Conservation (phyloP, 2,113 vertebrate species). For the Nettapus auritus region DNA sequence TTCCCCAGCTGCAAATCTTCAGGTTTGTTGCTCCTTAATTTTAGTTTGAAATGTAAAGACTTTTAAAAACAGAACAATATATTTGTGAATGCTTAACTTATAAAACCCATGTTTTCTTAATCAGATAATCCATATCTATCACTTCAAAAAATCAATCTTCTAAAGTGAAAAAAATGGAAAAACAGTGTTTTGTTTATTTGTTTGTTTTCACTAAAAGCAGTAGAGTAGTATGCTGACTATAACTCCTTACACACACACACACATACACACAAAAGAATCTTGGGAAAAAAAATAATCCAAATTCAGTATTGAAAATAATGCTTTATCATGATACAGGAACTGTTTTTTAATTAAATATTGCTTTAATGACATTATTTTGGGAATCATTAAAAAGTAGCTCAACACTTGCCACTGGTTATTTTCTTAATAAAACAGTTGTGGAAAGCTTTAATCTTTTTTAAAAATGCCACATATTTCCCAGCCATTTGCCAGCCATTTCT, state of each 20-base stretch:
- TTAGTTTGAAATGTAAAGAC: neutral
- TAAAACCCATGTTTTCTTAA: neutral
- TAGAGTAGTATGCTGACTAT: neutral
- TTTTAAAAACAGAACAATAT: neutral
- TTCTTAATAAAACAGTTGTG: constrained; percentile 16
- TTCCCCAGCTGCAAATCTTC: neutral
- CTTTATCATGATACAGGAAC: neutral
- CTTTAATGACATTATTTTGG: constrained; percentile 24
- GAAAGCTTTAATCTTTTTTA: constrained; percentile 26
- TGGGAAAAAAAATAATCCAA: neutral
- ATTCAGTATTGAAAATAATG: constrained; percentile 6
- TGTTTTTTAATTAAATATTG: constrained; percentile 48
- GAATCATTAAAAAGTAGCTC: constrained; percentile 8
- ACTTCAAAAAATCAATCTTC: neutral
- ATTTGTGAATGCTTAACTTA: neutral
- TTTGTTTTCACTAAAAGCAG: neutral
- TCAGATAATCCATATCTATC: neutral
- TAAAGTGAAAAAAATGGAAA: neutral
- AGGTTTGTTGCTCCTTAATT: neutral
- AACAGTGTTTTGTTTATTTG: neutral
- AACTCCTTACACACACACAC: neutral
- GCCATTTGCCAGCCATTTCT: neutral
- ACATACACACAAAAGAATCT: neutral
- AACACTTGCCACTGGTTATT: constrained; percentile 26
- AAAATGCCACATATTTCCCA: neutral